These are phyloP conservation scores for Perca fluviatilis DNA, from an alignment of 2,113 vertebrate species.

Conservation along the genomic window DNA sequence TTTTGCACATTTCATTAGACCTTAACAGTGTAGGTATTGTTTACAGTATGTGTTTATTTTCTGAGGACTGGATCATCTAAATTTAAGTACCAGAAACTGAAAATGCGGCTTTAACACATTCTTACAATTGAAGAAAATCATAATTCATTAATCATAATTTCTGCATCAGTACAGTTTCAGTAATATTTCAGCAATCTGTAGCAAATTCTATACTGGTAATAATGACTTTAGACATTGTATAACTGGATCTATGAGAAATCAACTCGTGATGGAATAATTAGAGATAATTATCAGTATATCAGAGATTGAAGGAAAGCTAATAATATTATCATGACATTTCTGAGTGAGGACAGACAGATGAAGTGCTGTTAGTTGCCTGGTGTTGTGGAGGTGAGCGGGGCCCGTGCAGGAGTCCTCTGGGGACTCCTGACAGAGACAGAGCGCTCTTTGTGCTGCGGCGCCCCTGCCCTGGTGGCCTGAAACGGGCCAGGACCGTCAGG, in stretches of 20 bases:
- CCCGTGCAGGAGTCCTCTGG: conserved; percentile 65
- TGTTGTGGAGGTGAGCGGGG: conserved; percentile 77
- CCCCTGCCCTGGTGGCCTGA: conserved; percentile 81
- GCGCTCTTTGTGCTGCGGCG: conserved; percentile 77
- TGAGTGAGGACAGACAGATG: conserved; percentile 73
- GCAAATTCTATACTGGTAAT: background rate
- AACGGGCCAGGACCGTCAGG: conserved; percentile 74
- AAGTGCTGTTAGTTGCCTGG: conserved; percentile 72
- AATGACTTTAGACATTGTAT: conserved; percentile 4
- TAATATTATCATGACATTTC: conserved; percentile 61
- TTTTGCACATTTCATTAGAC: conserved; percentile 51
- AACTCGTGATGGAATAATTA: conserved; percentile 32
- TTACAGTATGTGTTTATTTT: conserved; percentile 56
- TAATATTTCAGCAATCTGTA: background rate
- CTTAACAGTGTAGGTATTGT: conserved; percentile 61
- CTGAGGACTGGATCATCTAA: conserved; percentile 29
- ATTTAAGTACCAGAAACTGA: conserved; percentile 31
- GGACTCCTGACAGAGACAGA: conserved; percentile 83
- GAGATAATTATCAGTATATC: conserved; percentile 51
- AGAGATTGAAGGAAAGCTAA: conserved; percentile 41
- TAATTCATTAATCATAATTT: conserved; percentile 22
- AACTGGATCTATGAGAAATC: conserved; percentile 10
- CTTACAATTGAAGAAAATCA: conserved; percentile 5
- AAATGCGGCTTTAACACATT: background rate
- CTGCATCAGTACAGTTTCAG: background rate